A percentile compares a stretch with the other conserved stretches of the same genome.
These are phyloP conservation scores for Glaucomys volans DNA, from an alignment of 2,113 vertebrate genomes.

Conservation along the genomic window DNA sequence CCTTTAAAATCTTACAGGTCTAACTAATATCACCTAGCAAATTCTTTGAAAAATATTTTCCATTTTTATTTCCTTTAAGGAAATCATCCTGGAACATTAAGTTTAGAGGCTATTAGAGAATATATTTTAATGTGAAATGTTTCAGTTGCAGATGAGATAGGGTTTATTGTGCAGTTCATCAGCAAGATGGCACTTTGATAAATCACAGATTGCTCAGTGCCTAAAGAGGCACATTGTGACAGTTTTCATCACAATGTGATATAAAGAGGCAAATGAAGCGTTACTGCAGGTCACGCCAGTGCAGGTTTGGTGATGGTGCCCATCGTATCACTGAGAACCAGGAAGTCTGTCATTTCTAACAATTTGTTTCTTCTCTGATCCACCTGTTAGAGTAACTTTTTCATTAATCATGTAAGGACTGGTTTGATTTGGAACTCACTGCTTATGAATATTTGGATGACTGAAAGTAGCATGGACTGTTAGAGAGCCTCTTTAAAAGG, in stretches of 20 bases:
- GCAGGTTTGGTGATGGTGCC: not conserved
- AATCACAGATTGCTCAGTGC: slow-evolving; percentile 26
- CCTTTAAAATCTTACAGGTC: not conserved
- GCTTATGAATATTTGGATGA: not conserved
- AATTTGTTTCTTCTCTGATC: slow-evolving; percentile 23
- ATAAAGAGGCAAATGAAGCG: slow-evolving; percentile 66
- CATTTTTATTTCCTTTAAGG: slow-evolving; percentile 48
- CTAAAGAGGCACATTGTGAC: slow-evolving; percentile 46
- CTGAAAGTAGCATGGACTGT: not conserved
- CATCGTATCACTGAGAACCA: not conserved
- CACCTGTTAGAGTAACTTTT: slow-evolving; percentile 46
- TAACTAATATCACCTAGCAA: not conserved
- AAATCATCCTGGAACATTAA: slow-evolving; percentile 37
- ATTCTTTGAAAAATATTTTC: slow-evolving; percentile 17
- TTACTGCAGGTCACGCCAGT: not conserved
- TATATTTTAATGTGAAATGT: slow-evolving; percentile 25
- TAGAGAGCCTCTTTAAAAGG: not conserved
- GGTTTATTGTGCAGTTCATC: slow-evolving; percentile 70
- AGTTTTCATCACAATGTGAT: slow-evolving; percentile 56
- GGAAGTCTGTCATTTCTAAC: not conserved
- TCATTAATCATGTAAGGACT: slow-evolving; percentile 11
- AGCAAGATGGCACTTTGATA: slow-evolving; percentile 44
- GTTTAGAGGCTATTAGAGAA: slow-evolving; percentile 51
- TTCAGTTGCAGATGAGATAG: slow-evolving; percentile 58
- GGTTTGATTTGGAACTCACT: slow-evolving; percentile 3